Evolutionary conservation across 2,113 vertebrate genomes (phyloP).

Genomic region (Tapirus terrestris): DNA sequence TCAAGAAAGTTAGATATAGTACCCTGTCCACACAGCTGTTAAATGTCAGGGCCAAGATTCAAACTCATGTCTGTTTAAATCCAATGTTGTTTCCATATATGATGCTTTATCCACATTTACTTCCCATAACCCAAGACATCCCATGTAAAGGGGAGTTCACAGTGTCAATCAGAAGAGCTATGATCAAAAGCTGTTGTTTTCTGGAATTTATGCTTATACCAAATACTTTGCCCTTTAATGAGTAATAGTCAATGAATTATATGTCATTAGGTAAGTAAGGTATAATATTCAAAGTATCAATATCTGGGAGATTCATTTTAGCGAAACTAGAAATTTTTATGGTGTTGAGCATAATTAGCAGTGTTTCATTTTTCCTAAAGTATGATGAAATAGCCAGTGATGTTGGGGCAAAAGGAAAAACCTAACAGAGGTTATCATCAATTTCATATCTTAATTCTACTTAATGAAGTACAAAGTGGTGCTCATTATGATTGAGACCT

Average conservation of each 20-base stretch:
- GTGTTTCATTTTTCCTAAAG: constrained; percentile 40
- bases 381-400: constrained; percentile 25
- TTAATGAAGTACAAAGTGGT: constrained; percentile 34
- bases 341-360: neutral
- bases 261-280: neutral
- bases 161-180: neutral
- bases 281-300: neutral
- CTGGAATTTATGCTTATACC: neutral
- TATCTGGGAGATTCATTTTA: neutral
- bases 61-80: neutral
- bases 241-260: neutral
- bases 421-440: neutral
- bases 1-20: neutral
- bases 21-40: neutral
- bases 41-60: neutral
- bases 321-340: neutral
- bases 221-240: constrained; percentile 6
- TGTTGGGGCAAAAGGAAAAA: neutral
- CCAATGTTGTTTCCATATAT: neutral
- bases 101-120: neutral
- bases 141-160: neutral
- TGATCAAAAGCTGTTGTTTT: constrained; percentile 4
- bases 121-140: neutral
- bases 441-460: constrained; percentile 32
- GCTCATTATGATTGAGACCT: constrained; percentile 21